Evolutionary conservation across 2,113 vertebrate genomes (phyloP).

Genomic region (Cranoglanis bouderius): DNA sequence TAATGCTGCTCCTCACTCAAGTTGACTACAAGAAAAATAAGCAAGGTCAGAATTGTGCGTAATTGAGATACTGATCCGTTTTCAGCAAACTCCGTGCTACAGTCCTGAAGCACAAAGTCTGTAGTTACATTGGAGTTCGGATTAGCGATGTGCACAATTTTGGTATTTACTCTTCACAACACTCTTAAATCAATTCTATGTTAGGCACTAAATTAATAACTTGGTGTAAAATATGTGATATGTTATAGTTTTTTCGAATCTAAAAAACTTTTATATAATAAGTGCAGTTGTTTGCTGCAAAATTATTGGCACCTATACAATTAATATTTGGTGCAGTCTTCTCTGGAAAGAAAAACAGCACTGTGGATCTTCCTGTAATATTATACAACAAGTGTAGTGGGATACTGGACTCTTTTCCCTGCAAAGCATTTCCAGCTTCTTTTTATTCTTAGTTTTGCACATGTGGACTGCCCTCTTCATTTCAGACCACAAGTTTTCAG

Average conservation of each 20-base stretch:
- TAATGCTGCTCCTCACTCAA: neutral
- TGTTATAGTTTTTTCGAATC: neutral
- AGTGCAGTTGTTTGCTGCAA: neutral
- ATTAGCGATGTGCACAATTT: neutral
- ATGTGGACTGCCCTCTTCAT: slow-evolving; percentile 1
- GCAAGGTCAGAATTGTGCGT: neutral
- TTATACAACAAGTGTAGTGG: neutral
- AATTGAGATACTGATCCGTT: neutral
- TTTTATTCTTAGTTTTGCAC: slow-evolving; percentile 12
- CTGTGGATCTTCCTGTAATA: neutral
- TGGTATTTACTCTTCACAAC: neutral
- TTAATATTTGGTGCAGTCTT: neutral
- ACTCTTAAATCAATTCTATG: neutral
- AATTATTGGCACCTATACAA: neutral
- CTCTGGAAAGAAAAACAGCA: neutral
- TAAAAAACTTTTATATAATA: neutral
- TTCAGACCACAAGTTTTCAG: neutral
- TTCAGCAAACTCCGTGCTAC: neutral
- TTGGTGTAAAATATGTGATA: neutral
- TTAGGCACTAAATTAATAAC: neutral
- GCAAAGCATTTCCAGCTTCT: slow-evolving; percentile 2
- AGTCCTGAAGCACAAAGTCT: neutral
- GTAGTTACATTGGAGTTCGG: neutral
- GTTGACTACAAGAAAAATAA: neutral
- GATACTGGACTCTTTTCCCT: neutral